Base-by-base conservation (phyloP, 2,888 invertebrate species). In the Steinernema carpocapsae region DNA sequence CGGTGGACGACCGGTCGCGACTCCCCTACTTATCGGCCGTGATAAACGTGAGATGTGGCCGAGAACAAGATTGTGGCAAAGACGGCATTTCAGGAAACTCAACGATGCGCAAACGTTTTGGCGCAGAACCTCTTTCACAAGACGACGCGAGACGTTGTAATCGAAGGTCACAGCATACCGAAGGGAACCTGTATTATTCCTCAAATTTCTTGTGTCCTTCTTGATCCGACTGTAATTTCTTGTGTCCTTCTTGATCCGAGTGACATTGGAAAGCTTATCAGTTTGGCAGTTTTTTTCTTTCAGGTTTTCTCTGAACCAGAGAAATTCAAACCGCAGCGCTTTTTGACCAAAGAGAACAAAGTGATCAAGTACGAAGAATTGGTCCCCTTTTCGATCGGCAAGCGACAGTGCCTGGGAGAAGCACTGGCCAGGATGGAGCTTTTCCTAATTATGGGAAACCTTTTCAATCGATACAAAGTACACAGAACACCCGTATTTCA, bases 271-370 rank as follows among this genome's bases (percentile, higher is more conserved):
- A n/a, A n/a, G n/a, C n/a, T n/a, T n/a, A n/a, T n/a, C n/a, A 17
- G n/a, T 37, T 70, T 70, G 32, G 70, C n/a, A 51, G 17, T 43
- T 22, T 46, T 51, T 17, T 72, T 29, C n/a, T 76, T 72, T 77
- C 76, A 74, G 77, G 72, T 84, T n/a, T 85, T 84, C 72, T 76
- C 80, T 0, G 80, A 85, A 1, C 84, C 84, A 1, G 45, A 74
- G 2, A 52, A 48, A 14, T 84, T 85, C 73, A 78, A 80, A 24
- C 85, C 85, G 7, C 79, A 80, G 4, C 72, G 85, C 45, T 85
- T 85, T 72, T 37, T 85, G 19, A 77, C 79, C 52, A 78, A 75
- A 48, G 76, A 80, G 70, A 85, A 84, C 12, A 79, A 80, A 71
- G 43, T 81, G 48, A 81, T 77, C 37, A 77, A 73, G 59, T 70